phyloP scores from a whole-genome alignment of 2,113 vertebrate genomes.

The mouse (Mus musculus) region GRCm39 chrX:15922001-15922500 shows the following conservation, averaged over 20 bases:
- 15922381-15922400: background rate
- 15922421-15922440: background rate
- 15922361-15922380: background rate
- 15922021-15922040: background rate
- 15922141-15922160: background rate
- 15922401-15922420: background rate
- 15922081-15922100: background rate
- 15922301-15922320: background rate
- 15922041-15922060: background rate
- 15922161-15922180: background rate
- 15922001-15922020: background rate
- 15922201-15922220: background rate
- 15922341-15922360: background rate
- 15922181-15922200: background rate
- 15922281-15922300: background rate
- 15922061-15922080: background rate
- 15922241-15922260: background rate
- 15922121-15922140: too few relatives aligned
- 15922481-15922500: background rate
- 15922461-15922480: background rate
- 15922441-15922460: background rate
- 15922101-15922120: background rate
- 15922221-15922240: background rate
- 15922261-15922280: background rate
- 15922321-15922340: background rate